phyloP scores from a whole-genome alignment of 2,113 vertebrate genomes.

The Coturnix japonica region DNA sequence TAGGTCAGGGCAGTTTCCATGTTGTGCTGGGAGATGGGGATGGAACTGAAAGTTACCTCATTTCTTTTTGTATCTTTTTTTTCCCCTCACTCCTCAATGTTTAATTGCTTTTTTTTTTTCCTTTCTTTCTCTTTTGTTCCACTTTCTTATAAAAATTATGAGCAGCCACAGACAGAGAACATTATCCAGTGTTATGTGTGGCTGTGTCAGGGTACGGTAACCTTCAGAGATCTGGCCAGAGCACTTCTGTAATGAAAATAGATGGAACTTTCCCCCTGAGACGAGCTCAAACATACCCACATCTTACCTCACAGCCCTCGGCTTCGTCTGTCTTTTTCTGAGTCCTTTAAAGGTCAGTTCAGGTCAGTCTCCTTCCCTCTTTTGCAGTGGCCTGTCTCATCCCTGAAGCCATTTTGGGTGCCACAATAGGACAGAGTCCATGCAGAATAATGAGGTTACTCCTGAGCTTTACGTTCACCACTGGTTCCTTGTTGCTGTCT shows the following conservation, averaged over 20 bases:
- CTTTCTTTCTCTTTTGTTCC: too few species aligned
- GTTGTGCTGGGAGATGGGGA: background rate
- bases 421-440: background rate
- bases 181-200: background rate
- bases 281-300: background rate
- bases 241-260: conserved; percentile 1
- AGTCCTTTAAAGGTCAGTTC: background rate
- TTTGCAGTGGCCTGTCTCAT: background rate
- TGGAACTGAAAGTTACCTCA: background rate
- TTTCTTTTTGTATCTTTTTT: background rate
- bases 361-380: background rate
- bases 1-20: background rate
- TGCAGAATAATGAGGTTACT: background rate
- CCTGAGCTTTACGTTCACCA: background rate
- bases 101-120: background rate
- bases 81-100: background rate
- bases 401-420: background rate
- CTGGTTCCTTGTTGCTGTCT: background rate
- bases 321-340: background rate
- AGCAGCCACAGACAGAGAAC: background rate
- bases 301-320: background rate
- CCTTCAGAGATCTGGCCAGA: background rate
- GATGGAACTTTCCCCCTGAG: background rate
- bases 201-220: background rate
- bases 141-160: background rate